Evolutionary conservation across 1,140 invertebrate genomes (phyloP).

Genomic region (Plectrocnemia conspersa): DNA sequence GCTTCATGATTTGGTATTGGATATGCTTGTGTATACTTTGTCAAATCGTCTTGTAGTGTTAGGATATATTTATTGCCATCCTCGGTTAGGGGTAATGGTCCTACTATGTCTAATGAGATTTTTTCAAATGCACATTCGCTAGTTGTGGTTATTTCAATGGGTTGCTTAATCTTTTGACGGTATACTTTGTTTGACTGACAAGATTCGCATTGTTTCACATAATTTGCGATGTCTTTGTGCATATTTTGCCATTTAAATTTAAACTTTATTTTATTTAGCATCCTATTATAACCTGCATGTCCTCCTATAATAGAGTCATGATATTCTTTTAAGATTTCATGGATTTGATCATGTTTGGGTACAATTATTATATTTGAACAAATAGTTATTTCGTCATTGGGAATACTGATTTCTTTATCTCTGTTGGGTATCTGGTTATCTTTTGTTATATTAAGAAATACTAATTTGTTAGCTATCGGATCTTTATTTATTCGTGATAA

Average conservation of each 20-base stretch:
- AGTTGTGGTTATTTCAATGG: constrained; percentile 28
- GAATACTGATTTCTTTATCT: too few relatives aligned
- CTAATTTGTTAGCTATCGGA: too few relatives aligned
- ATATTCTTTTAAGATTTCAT: neutral
- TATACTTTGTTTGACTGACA: neutral
- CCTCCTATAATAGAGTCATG: constrained; percentile 36
- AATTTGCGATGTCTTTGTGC: neutral
- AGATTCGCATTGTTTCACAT: constrained; percentile 5
- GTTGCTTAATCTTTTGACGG: neutral
- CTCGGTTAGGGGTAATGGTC: constrained; percentile 35
- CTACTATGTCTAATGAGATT: constrained; percentile 38
- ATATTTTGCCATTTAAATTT: constrained; percentile 9
- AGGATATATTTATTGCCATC: constrained; percentile 39
- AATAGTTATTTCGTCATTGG: constrained; percentile 26
- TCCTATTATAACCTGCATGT: constrained; percentile 37
- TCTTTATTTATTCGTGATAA: too few relatives aligned
- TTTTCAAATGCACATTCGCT: constrained; percentile 31
- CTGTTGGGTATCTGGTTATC: too few relatives aligned
- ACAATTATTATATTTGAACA: constrained; percentile 20
- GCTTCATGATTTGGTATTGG: constrained; percentile 40
- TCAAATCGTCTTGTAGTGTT: constrained; percentile 41
- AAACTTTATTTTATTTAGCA: neutral
- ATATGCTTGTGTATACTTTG: constrained; percentile 39
- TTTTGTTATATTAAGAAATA: too few relatives aligned
- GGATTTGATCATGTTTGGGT: constrained; percentile 2